Evolutionary conservation across 2,797 vertebrate genomes (phyloP).

Genomic region (Mormyrops boulengeri): DNA sequence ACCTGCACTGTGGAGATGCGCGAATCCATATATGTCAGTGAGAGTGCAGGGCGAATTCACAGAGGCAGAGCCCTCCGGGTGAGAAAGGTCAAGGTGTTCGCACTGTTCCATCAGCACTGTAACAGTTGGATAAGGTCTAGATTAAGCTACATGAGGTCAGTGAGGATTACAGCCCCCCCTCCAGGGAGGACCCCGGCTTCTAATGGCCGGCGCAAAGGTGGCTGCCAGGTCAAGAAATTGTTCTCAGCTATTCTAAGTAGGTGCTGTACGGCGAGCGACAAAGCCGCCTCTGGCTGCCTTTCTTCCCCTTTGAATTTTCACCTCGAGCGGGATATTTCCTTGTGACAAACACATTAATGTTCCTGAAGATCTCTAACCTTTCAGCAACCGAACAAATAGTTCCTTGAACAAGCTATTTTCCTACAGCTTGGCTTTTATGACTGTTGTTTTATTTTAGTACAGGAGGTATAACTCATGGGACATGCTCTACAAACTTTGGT

Average conservation of each 20-base stretch:
- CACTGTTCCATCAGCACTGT: not conserved
- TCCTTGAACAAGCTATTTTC: not conserved
- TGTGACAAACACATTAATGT: not conserved
- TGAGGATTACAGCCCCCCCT: not conserved
- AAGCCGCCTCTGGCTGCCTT: not conserved
- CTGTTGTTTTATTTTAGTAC: conserved; percentile 26
- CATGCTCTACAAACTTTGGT: conserved; percentile 11
- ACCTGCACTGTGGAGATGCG: not conserved
- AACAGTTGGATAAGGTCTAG: not conserved
- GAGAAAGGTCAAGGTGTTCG: not conserved
- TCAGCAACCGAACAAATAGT: not conserved
- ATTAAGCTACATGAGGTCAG: not conserved
- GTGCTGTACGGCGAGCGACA: not conserved
- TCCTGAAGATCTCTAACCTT: not conserved
- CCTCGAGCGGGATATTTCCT: not conserved
- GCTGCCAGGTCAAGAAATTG: not conserved
- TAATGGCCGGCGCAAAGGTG: not conserved
- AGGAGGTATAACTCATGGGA: conserved; percentile 16
- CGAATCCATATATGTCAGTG: not conserved
- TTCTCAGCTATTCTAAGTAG: not conserved
- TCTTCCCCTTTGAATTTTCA: not conserved
- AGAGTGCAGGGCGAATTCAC: not conserved
- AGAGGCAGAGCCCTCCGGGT: not conserved
- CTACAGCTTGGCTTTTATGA: conserved; percentile 19
- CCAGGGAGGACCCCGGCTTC: not conserved